These are phyloP conservation scores for Cephalopachus bancanus DNA, from an alignment of 2,797 vertebrate genomes.

Conservation along the genomic window DNA sequence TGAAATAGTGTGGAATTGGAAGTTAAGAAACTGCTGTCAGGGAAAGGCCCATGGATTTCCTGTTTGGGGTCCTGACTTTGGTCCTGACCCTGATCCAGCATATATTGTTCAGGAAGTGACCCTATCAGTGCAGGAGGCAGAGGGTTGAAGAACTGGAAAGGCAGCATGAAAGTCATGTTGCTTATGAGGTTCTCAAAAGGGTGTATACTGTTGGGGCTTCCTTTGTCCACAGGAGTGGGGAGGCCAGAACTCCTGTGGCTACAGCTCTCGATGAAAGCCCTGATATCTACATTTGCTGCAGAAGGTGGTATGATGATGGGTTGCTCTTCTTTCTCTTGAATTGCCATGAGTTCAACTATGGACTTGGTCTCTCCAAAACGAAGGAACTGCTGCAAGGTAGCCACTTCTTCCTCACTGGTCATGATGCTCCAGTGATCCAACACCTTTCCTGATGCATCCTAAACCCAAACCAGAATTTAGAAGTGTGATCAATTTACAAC, in stretches of 20 bases:
- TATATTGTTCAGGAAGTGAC: conserved; percentile 90
- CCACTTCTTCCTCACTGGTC: conserved; percentile 97
- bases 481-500: background rate
- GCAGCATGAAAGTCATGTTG: conserved; percentile 97
- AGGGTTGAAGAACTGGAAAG: conserved; percentile 96
- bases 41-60: conserved; percentile 87
- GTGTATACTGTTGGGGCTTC: conserved; percentile 91
- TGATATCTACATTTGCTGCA: conserved; percentile 95
- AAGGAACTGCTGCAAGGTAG: conserved; percentile 97
- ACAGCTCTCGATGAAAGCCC: conserved; percentile 97
- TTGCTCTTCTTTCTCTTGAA: conserved; percentile 98
- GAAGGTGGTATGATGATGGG: conserved; percentile 93
- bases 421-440: conserved; percentile 99
- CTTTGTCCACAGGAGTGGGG: conserved; percentile 92
- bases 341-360: conserved; percentile 98
- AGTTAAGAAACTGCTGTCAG: conserved; percentile 89
- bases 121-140: conserved; percentile 94
- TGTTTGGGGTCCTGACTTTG: conserved; percentile 85
- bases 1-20: conserved; percentile 90
- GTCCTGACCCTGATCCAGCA: conserved; percentile 90
- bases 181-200: conserved; percentile 98
- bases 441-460: conserved; percentile 98
- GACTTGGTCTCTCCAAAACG: conserved; percentile 99
- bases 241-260: conserved; percentile 89
- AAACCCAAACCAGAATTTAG: background rate